Base-by-base conservation (phyloP, 2,113 vertebrate genomes). In the Festucalex cinctus region DNA sequence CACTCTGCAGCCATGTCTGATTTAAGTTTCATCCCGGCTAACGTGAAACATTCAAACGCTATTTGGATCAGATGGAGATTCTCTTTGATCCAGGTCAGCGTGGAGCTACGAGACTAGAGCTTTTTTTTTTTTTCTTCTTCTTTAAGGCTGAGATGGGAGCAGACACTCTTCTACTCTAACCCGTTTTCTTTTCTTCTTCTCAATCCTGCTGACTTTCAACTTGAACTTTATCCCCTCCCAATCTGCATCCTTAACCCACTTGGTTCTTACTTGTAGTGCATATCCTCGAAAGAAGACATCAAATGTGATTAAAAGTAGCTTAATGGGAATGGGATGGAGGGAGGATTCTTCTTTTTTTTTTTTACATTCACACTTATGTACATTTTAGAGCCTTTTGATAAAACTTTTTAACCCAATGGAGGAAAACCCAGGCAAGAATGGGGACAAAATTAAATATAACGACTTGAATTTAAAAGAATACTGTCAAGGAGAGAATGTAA, bases 271-370 rank as follows among this genome's bases (percentile, higher is more conserved):
- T 41, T 41, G 39, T 41, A 41, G 12, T 41, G 39, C 39, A 9
- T 9, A 9, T 41, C 39, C 39, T 41, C 13, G 39, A 41, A 12
- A 9, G 65, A 78, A 79, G 36, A 62, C 75, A 84, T 86, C 70
- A 89, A 32, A 83, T 83, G 74, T 77, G 77, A 86, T 85, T 66
- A 80, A 9, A 65, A 76, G 63, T 54, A 74, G 69, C 59, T 75
- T 26, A 56, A 66, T 70, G 39, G 39, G 39, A 56, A 66, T 70
- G 39, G 39, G 39, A 41, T 41, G 39, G 39, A 41, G n/a, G n/a
- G n/a, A n/a, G n/a, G n/a, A n/a, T n/a, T n/a, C n/a, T n/a, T n/a
- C n/a, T n/a, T n/a, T n/a, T n/a, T n/a, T n/a, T n/a, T n/a, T n/a
- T n/a, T n/a, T n/a, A 17, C 14, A 46, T 5, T 17, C 43, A 17